Evolutionary conservation across 2,113 vertebrate genomes (phyloP), one percentile per base, ranked within the genome.

Genomic region (Labrus mixtus): DNA sequence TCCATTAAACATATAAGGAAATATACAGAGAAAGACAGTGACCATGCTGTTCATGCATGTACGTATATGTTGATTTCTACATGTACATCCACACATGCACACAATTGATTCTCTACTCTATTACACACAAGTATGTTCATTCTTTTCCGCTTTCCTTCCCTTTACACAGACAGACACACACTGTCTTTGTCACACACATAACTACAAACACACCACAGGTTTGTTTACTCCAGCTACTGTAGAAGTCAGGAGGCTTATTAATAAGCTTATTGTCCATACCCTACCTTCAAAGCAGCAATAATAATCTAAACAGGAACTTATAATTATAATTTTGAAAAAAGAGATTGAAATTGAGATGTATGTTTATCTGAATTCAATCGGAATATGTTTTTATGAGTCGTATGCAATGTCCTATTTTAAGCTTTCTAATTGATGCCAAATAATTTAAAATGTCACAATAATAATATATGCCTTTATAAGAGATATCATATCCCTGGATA

Each of bases 1-100:
- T 84, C 76, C 79, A 92, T 89, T 90, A 87, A 68, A 85, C 73
- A 63, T 46, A 54, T 58, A 69, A 16, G 68, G 58, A 78, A 56
- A 54, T 65, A 71, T 10, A 10, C 5, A 4, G 15, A 10, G 20
- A 61, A 15, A n/a, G 22, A 50, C 8, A 43, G 46, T 7, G 54
- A 45, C 43, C 55, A 61, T 68, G 45, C 33, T 65, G 37, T 25
- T 50, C 22, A 48, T 29, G 25, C 13, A 45, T 36, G 36, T 9
- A 20, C n/a, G 76, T 41, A 41, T 11, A 41, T 29, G 68, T 33
- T 46, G 23, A 17, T 76, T 25, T 68, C 54, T 19, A 20, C 43
- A 43, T 64, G 56, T 15, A n/a, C 19, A n/a, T 2, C 2, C 7
- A 54, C 25, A 29, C 17, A 45, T 36, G 36, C 9, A 23, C 17